Base-by-base conservation (phyloP, 2,797 vertebrate species). In the Trichosurus vulpecula region DNA sequence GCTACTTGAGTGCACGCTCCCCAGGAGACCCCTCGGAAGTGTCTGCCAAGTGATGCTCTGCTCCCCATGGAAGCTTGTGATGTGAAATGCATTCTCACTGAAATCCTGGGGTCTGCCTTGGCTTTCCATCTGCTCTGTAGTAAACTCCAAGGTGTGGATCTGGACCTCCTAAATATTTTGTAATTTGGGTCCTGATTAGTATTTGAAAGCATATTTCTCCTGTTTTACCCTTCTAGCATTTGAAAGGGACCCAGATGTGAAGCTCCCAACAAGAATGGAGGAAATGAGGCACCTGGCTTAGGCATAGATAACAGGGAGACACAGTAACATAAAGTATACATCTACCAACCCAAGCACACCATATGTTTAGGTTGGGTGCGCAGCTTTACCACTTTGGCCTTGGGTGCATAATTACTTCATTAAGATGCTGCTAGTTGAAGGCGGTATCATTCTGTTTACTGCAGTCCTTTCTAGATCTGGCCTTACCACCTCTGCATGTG, bases 71-170 rank as follows among this genome's bases (percentile, higher is more conserved):
- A 55, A 41, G 55, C 95, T 93, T 97, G 90, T 58, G 87, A 61
- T 53, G 92, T 0, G n/a, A 87, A 81, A 81, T 92, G 95, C 92
- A 87, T 0, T 51, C 89, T 93, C 92, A 16, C 92, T 94, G 91
- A 14, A 52, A 35, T 91, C 90, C 52, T 91, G 52, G 57, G 92
- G 30, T 93, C 53, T 95, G 96, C 96, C 6, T 13, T 74, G 66
- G 94, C 90, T 94, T 93, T 81, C 96, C 97, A 97, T 98, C 97
- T 98, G 98, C 95, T 93, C 52, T 91, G 93, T 22, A 94, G 52
- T 94, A 94, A 95, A 92, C 92, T 95, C 74, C 41, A 90, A 93
- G 92, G 47, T 97, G 51, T 96, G 58, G 47, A 41, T 93, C 93
- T 97, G 93, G 29, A 95, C 92, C 92, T 52, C 58, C 30, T 92